These are phyloP conservation scores for Sebastes wilsoni DNA, from an alignment of 2,797 vertebrate species.

Conservation along the genomic window DNA sequence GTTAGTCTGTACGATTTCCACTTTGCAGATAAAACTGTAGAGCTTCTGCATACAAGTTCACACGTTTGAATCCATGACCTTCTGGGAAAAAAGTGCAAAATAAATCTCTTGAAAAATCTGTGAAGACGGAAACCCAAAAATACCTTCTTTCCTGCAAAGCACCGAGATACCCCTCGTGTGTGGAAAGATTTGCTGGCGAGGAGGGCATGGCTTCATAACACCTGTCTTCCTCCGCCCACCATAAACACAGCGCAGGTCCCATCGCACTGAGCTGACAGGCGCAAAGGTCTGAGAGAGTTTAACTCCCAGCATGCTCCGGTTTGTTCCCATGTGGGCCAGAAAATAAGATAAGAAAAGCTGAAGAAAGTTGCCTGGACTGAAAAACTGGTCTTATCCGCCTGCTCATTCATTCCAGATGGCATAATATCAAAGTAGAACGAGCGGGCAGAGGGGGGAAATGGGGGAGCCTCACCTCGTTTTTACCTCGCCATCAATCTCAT, in stretches of 20 bases:
- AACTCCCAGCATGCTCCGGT: slow-evolving; percentile 21
- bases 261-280: slow-evolving; percentile 23
- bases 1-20: background rate
- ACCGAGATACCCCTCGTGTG: background rate
- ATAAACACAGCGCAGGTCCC: slow-evolving; percentile 17
- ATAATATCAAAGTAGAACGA: slow-evolving; percentile 2
- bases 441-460: background rate
- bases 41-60: background rate
- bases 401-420: background rate
- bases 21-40: slow-evolving; percentile 18
- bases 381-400: background rate
- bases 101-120: slow-evolving; percentile 34
- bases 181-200: slow-evolving; percentile 27
- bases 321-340: slow-evolving; percentile 2
- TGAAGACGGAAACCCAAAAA: background rate
- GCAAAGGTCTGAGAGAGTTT: slow-evolving; percentile 48
- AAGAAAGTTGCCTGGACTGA: slow-evolving; percentile 1
- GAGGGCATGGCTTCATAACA: slow-evolving; percentile 39
- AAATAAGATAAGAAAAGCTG: slow-evolving; percentile 14
- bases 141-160: background rate
- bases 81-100: slow-evolving; percentile 18
- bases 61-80: slow-evolving; percentile 1
- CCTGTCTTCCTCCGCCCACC: slow-evolving; percentile 9
- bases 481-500: slow-evolving; percentile 21
- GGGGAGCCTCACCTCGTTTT: background rate